These are phyloP conservation scores for Pteruthius melanotis DNA, from an alignment of 2,113 vertebrate species.

Conservation along the genomic window DNA sequence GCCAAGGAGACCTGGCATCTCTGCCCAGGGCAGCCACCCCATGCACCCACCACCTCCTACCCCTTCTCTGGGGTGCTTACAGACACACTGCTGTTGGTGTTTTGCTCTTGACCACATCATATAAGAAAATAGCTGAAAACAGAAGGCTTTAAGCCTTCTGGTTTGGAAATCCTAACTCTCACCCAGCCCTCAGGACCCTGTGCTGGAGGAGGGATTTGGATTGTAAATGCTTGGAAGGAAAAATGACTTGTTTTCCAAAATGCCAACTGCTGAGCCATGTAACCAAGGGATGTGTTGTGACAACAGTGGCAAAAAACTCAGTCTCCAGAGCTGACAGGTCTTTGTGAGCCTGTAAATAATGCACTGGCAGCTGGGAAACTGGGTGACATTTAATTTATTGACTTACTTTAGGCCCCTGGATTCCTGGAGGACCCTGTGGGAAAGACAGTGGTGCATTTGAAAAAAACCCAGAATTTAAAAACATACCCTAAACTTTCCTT, in stretches of 20 bases:
- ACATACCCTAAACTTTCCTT: background rate
- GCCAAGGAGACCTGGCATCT: background rate
- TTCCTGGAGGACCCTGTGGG: conserved; percentile 86
- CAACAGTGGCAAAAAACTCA: background rate
- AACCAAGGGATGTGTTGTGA: background rate
- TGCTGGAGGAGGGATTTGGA: background rate
- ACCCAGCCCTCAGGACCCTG: background rate
- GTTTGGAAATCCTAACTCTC: background rate
- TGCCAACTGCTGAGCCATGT: background rate
- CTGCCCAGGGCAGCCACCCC: background rate
- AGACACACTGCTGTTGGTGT: accelerated
- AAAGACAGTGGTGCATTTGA: conserved; percentile 6
- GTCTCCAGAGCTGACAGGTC: conserved; percentile 7
- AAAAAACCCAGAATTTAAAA: background rate
- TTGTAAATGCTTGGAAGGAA: background rate
- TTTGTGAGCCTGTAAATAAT: conserved; percentile 35
- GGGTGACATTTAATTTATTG: background rate
- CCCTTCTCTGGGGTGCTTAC: background rate
- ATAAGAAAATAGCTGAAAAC: background rate
- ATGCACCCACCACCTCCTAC: accelerated
- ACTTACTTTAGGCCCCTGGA: conserved; percentile 90
- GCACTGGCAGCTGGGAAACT: background rate
- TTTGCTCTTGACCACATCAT: background rate
- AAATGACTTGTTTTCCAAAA: background rate
- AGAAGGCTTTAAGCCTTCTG: background rate